Evolutionary conservation across 1,140 invertebrate genomes (phyloP), one percentile per base, ranked within the genome.

Genomic region (Pseudomyrmex concolor): DNA sequence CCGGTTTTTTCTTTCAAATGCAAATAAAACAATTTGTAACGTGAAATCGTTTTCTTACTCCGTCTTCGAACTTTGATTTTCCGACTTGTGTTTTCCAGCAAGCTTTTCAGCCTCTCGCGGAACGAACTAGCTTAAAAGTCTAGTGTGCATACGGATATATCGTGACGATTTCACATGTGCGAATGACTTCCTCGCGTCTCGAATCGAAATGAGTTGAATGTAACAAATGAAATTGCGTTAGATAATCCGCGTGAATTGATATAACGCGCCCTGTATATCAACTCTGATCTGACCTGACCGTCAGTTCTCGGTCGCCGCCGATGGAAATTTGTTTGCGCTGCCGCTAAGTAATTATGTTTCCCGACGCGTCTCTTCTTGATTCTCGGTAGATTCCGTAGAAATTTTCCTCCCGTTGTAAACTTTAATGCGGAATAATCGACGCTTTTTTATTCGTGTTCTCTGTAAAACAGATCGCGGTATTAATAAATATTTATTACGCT

Each of bases 291-390:
- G 63, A 54, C 51, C 63, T 22, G 50, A 34, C 34, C 62, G 34
- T 5, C 43, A 10, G 45, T 57, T 45, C 13, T n/a, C 22, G 34
- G 34, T 34, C 34, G 1, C n/a, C 25, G 10, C 34, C 13, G 10
- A 55, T 50, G 48, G 51, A 59, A 78, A 78, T 57, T 22, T 80
- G 48, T 77, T 43, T 84, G 19, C 64, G 17, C 25, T 66, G 12
- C 8, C 55, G 59, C 22, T 45, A 66, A 85, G 70, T 84, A 34
- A 43, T 71, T 86, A 70, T 63, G 10, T 73, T 63, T 76, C n/a
- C 13, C 25, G 17, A 50, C 68, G 13, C 8, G 10, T n/a, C 25
- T 45, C 9, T 51, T 45, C 9, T 51, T 34, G 15, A 22, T 81
- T 72, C 57, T 45, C 43, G 50, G 54, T 59, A 63, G 3, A 68